Conservation (phyloP, 2,888 invertebrate species). For the Caenorhabditis afra region DNA sequence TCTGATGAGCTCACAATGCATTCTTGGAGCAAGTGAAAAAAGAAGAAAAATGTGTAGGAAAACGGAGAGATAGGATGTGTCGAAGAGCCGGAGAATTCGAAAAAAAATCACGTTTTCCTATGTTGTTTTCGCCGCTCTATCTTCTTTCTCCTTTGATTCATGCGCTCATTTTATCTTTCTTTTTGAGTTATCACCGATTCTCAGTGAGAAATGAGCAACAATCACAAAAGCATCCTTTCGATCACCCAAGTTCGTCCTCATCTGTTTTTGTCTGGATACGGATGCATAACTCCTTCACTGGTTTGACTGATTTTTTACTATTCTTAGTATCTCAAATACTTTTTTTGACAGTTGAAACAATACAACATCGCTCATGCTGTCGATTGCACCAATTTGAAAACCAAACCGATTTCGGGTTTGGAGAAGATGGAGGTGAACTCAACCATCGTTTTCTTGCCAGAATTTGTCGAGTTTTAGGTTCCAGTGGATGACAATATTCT, state of each 20-base stretch:
- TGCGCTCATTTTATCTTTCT: slow-evolving; percentile 22
- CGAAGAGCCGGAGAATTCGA: slow-evolving; percentile 11
- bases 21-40: slow-evolving; percentile 22
- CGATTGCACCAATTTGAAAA: slow-evolving; percentile 76
- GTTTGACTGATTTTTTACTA: slow-evolving; percentile 25
- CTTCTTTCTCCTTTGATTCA: slow-evolving; percentile 17
- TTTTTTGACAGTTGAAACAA: slow-evolving; percentile 70
- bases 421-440: slow-evolving; percentile 45
- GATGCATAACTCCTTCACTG: slow-evolving; percentile 66
- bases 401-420: slow-evolving; percentile 48
- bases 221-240: slow-evolving; percentile 35
- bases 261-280: slow-evolving; percentile 70
- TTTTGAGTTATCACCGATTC: background rate
- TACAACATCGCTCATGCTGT: slow-evolving; percentile 77
- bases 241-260: slow-evolving; percentile 68
- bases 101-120: slow-evolving; percentile 46
- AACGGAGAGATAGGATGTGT: background rate
- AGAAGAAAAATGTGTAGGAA: slow-evolving; percentile 15
- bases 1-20: slow-evolving; percentile 28
- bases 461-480: slow-evolving; percentile 37
- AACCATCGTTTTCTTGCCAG: background rate
- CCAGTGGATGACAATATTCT: slow-evolving; percentile 64
- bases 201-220: slow-evolving; percentile 18
- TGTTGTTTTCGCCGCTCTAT: slow-evolving; percentile 47
- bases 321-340: too few species aligned